Base-by-base conservation (phyloP, 2,888 invertebrate species). In the Biston stratarius region DNA sequence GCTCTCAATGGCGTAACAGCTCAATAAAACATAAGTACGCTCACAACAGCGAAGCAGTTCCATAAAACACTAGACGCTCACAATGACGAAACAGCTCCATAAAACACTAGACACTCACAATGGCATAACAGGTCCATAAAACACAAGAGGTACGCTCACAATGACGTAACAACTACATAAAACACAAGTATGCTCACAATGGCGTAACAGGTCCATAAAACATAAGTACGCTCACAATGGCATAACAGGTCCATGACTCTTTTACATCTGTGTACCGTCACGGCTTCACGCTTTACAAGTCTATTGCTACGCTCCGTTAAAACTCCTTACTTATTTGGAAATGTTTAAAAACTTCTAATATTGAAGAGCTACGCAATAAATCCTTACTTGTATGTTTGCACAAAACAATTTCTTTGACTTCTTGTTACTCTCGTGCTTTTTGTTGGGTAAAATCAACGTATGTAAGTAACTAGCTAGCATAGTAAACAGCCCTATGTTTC, bases 291-390 rank as follows among this genome's bases (percentile, higher is more conserved):
- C 85, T 89, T 83, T 77, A 83, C 77, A 81, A 82, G 83, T 85
- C 84, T 82, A 82, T 81, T 84, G 87, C 85, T 83, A 68, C 84
- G 86, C 83, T 87, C 82, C 83, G 84, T 89, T 87, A 83, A 82
- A 86, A 87, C 84, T 83, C 84, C 80, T 86, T 84, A 86, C 84
- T 86, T 89, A 87, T 87, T 88, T 84, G 80, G 83, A 78, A 84
- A 86, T 85, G 85, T 85, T 89, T 86, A 82, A 86, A 86, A 89
- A 88, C 83, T 89, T 87, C 74, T 74, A 77, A 78, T 79, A 85
- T 85, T 85, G 84, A 80, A 74, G 77, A 86, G 84, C 80, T 77
- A 79, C 77, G 70, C 74, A 71, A 79, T 76, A 78, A 82, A 81
- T 81, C 52, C 34, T 45, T 58, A 52, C 45, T 53, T 36, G 24